These are phyloP conservation scores for Hypomecis punctinalis DNA, from an alignment of 2,888 invertebrate species.

Conservation along the genomic window DNA sequence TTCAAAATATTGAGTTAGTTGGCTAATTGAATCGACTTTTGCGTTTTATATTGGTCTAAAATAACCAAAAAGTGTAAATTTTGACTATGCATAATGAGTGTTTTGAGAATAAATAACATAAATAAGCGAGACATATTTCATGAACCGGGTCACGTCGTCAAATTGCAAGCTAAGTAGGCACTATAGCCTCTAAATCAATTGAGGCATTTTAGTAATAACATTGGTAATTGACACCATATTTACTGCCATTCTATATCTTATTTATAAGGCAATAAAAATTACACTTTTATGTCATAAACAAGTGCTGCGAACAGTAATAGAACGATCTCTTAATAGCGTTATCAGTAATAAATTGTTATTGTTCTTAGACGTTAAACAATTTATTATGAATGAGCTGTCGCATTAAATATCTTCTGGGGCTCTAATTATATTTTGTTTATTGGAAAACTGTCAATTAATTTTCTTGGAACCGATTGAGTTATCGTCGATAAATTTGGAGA, in stretches of 20 bases:
- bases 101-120: background rate
- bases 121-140: slow-evolving; percentile 6
- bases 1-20: too few species aligned
- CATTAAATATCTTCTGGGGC: slow-evolving; percentile 24
- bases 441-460: slow-evolving; percentile 27
- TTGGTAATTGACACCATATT: slow-evolving; percentile 26
- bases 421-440: slow-evolving; percentile 30
- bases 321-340: background rate
- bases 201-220: slow-evolving; percentile 37
- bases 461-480: slow-evolving; percentile 19
- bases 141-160: slow-evolving; percentile 25
- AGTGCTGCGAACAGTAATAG: background rate
- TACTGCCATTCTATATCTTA: slow-evolving; percentile 21
- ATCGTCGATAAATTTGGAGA: slow-evolving; percentile 1
- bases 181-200: slow-evolving; percentile 41
- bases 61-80: background rate
- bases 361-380: slow-evolving; percentile 23
- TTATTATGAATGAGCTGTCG: slow-evolving; percentile 20
- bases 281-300: slow-evolving; percentile 24
- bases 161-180: slow-evolving; percentile 32
- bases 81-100: background rate
- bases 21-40: background rate
- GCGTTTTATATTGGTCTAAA: background rate
- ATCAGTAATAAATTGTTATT: slow-evolving; percentile 27
- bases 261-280: slow-evolving; percentile 24